Evolutionary conservation across 1,140 invertebrate genomes (phyloP), one percentile per base, ranked within the genome.

Genomic region (Parasteatoda tepidariorum): DNA sequence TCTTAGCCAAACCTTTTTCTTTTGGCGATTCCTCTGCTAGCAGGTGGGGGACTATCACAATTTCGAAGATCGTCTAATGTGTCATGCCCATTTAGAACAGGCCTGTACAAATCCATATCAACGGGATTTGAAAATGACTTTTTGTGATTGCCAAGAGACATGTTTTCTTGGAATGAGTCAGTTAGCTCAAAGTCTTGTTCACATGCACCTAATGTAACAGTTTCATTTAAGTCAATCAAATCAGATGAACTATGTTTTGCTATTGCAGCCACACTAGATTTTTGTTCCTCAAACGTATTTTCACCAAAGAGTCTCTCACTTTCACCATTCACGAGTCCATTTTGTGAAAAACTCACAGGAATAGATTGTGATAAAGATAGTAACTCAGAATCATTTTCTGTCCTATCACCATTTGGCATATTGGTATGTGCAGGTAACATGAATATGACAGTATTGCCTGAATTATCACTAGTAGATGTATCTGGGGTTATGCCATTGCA

Each of bases 391-490:
- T 41, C 41, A 24, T 48, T 28, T 30, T 48, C 48, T 57, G 26
- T 67, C 48, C 13, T 33, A 22, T 26, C 41, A 22, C 26, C 18
- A 55, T 24, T 55, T 28, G 15, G n/a, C 9, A 28, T 74, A 26
- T 34, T 38, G 9, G 57, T 67, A 13, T 62, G 9, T 55, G 24
- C 31, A 15, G 78, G 67, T 2, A 70, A 33, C 24, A 31, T 57
- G 85, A 92, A 93, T 78, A 92, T 93, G 3, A 93, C 92, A 13
- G 92, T 93, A 78, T 90, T 91, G 28, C 91, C 91, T 13, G 92
- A 93, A 84, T 91, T 90, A 62, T 92, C 91, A 87, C 84, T 83
- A 13, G 81, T 84, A 9, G 85, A 83, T 66, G 85, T 85, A 24
- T 85, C 85, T 54, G 78, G 73, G 15, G 82, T 84, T 2, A 54